Evolutionary conservation across 1,140 invertebrate species (phyloP).

Genomic region (Procambarus virginalis): DNA sequence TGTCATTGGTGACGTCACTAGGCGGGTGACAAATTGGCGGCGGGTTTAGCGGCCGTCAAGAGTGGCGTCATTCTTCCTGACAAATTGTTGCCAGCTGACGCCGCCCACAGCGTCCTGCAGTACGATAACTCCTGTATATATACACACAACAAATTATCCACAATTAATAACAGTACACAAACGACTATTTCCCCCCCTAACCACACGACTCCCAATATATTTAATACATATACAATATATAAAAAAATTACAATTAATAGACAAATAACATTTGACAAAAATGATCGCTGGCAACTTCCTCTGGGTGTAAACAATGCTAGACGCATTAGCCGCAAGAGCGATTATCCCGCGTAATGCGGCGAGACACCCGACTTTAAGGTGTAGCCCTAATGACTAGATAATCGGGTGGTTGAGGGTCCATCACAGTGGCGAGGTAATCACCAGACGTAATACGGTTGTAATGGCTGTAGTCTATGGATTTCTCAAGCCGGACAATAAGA

Average conservation of each 20-base stretch:
- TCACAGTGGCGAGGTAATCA: slow-evolving; percentile 27
- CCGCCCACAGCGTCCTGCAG: slow-evolving; percentile 29
- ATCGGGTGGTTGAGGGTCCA: slow-evolving; percentile 32
- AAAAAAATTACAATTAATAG: not conserved
- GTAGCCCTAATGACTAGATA: slow-evolving; percentile 38
- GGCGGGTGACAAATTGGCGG: slow-evolving; percentile 59
- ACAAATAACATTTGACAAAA: not conserved
- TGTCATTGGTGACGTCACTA: slow-evolving; percentile 50
- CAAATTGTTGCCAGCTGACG: slow-evolving; percentile 58
- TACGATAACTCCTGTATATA: not conserved
- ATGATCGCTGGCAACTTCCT: slow-evolving; percentile 4
- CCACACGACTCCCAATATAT: no score
- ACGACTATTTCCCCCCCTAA: no score
- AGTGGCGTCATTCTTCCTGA: slow-evolving; percentile 56
- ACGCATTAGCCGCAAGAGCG: not conserved
- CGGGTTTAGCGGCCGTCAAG: slow-evolving; percentile 55
- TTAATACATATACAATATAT: no score
- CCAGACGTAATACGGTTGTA: slow-evolving; percentile 19
- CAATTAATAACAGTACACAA: no score
- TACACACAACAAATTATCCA: no score
- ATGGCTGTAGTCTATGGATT: slow-evolving; percentile 25
- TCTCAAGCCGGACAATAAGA: not conserved
- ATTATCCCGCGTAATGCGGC: not conserved
- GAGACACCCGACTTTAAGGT: no score
- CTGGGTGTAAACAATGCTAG: slow-evolving; percentile 2